A percentile compares a stretch with the other conserved stretches of the same genome.
Conservation (phyloP, 2,888 invertebrate genomes). For the Megaustenia siamemsis region DNA sequence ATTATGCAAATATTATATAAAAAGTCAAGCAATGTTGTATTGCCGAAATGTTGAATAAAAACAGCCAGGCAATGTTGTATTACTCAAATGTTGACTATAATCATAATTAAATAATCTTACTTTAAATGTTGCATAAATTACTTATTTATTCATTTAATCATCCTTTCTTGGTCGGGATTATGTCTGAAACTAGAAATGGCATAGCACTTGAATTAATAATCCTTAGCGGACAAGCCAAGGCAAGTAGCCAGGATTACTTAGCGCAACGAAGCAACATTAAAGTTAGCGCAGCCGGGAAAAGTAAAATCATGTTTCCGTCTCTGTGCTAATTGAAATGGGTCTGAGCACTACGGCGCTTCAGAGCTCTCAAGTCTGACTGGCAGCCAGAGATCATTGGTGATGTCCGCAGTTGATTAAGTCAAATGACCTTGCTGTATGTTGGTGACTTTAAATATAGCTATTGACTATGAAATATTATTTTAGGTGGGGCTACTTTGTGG, state of each 20-base stretch:
- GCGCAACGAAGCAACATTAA: slow-evolving; percentile 12
- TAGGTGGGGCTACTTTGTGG: not conserved
- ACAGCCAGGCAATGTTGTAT: too few species aligned
- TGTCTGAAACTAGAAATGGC: not conserved
- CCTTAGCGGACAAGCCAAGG: not conserved
- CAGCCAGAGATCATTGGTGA: not conserved
- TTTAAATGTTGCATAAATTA: too few species aligned
- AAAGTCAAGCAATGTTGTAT: too few species aligned
- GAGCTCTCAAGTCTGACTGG: not conserved
- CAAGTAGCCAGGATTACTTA: not conserved
- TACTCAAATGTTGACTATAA: too few species aligned
- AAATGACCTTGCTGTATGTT: not conserved
- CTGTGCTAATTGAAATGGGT: slow-evolving; percentile 27
- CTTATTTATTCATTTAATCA: not conserved
- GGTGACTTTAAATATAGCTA: not conserved
- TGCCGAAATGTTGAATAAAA: too few species aligned
- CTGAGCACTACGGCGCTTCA: not conserved
- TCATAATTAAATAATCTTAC: too few species aligned
- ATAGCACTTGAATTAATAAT: not conserved
- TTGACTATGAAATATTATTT: too few species aligned
- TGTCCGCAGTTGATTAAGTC: slow-evolving; percentile 19
- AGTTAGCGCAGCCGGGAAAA: not conserved
- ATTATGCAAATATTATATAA: too few species aligned
- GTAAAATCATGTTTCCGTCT: slow-evolving; percentile 18
- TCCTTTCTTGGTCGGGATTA: not conserved